Evolutionary conservation across 2,888 invertebrate species (phyloP).

Genomic region (Desoria tigrina): DNA sequence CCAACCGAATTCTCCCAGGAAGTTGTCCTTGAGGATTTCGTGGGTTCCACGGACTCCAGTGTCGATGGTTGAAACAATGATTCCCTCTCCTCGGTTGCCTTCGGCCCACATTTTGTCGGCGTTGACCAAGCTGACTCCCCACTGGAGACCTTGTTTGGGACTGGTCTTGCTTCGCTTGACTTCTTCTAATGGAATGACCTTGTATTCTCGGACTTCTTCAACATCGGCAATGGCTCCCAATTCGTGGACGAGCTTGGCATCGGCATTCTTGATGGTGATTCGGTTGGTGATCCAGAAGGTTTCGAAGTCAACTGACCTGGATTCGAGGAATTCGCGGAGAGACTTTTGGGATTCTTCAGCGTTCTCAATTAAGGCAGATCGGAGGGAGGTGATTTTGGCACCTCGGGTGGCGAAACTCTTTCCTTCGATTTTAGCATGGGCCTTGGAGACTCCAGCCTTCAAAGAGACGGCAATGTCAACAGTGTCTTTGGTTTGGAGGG

Average conservation of each 20-base stretch:
- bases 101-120: conserved; percentile 9
- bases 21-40: conserved; percentile 3
- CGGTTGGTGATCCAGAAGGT: conserved; percentile 34
- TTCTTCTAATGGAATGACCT: conserved; percentile 16
- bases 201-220: conserved; percentile 23
- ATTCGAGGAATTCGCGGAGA: background rate
- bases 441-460: background rate
- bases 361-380: background rate
- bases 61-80: conserved; percentile 6
- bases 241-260: conserved; percentile 11
- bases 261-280: conserved; percentile 26
- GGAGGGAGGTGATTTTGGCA: background rate
- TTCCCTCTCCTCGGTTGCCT: conserved; percentile 9
- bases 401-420: conserved; percentile 5
- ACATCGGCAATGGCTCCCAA: conserved; percentile 20
- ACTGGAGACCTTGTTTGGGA: background rate
- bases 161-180: background rate
- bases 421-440: background rate
- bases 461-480: conserved; percentile 6
- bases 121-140: conserved; percentile 1
- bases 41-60: conserved; percentile 20
- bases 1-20: conserved; percentile 17
- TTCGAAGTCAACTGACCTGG: background rate
- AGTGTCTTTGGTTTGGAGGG: background rate
- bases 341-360: conserved; percentile 1